These are phyloP conservation scores for Protula sp. DNA, from an alignment of 2,888 invertebrate genomes.

Conservation along the genomic window DNA sequence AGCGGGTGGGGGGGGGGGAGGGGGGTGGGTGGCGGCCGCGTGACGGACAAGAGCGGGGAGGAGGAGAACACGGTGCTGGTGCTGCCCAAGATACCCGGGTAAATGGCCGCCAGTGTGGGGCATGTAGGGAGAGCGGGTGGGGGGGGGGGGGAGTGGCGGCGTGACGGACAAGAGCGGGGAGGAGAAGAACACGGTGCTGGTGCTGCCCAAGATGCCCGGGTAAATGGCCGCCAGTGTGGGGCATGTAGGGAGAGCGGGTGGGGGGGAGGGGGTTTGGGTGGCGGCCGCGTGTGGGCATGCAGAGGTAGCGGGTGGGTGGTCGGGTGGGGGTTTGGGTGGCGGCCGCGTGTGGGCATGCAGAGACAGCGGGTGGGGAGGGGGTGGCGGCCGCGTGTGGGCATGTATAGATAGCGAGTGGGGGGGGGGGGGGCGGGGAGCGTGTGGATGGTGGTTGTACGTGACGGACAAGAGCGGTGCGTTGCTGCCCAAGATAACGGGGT, in stretches of 20 bases:
- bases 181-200: constrained; percentile 50
- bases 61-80: constrained; percentile 51
- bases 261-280: too few relatives aligned
- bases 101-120: too few relatives aligned
- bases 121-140: constrained; percentile 51
- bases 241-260: constrained; percentile 52
- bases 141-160: too few relatives aligned
- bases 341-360: too few relatives aligned
- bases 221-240: too few relatives aligned
- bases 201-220: constrained; percentile 46
- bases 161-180: constrained; percentile 28
- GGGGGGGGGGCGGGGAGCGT: constrained; percentile 48
- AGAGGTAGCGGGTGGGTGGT: constrained; percentile 44
- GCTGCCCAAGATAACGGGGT: constrained; percentile 46
- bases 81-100: constrained; percentile 46
- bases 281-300: constrained; percentile 45
- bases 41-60: constrained; percentile 37
- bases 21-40: constrained; percentile 46
- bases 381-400: constrained; percentile 40
- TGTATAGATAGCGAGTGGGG: constrained; percentile 24
- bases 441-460: constrained; percentile 35
- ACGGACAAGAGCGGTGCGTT: constrained; percentile 33
- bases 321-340: constrained; percentile 45
- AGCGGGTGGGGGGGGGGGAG: constrained; percentile 49
- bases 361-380: constrained; percentile 51